Evolutionary conservation across 92 coral and sea anemone genomes (phyloP).

Genomic region (Palythoa grandis): DNA sequence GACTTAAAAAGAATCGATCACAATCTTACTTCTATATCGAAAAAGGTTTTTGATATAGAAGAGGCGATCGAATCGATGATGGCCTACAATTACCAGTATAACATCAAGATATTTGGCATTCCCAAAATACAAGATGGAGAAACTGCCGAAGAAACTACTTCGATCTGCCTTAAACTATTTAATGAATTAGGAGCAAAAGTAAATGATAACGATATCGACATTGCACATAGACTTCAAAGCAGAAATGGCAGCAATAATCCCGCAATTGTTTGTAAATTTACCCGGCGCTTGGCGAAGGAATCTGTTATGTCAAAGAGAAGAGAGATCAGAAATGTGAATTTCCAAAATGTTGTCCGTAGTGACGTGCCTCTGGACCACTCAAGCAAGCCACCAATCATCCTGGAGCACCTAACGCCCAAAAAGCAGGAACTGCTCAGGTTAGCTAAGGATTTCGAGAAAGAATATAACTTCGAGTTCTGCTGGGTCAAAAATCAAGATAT

Average conservation of each 20-base stretch:
- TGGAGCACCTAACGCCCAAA: constrained; percentile 5
- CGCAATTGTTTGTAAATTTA: neutral
- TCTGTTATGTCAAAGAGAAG: constrained; percentile 6
- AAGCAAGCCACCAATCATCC: constrained; percentile 4
- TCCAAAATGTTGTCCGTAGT: constrained; percentile 6
- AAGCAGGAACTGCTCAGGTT: constrained; percentile 7
- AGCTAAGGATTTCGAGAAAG: constrained; percentile 6
- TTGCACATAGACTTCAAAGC: constrained; percentile 3
- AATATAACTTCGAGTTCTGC: constrained; percentile 3
- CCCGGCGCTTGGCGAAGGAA: constrained; percentile 10
- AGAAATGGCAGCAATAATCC: constrained; percentile 6
- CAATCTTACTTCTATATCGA: neutral
- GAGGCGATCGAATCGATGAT: neutral
- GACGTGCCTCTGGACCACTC: constrained; percentile 9
- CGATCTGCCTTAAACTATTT: neutral
- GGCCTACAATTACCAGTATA: too few species aligned
- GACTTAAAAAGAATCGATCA: neutral
- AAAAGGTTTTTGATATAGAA: neutral
- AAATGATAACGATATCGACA: constrained; percentile 5
- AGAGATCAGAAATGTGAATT: constrained; percentile 1
- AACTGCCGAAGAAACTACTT: neutral
- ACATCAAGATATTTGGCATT: neutral
- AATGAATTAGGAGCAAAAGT: constrained; percentile 1
- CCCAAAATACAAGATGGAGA: neutral
- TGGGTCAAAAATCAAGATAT: constrained; percentile 11